Percentiles rank a stretch among this genome's conserved stretches.
Conservation (phyloP, 1,140 invertebrate species). For the Brachionus plicatilis region DNA sequence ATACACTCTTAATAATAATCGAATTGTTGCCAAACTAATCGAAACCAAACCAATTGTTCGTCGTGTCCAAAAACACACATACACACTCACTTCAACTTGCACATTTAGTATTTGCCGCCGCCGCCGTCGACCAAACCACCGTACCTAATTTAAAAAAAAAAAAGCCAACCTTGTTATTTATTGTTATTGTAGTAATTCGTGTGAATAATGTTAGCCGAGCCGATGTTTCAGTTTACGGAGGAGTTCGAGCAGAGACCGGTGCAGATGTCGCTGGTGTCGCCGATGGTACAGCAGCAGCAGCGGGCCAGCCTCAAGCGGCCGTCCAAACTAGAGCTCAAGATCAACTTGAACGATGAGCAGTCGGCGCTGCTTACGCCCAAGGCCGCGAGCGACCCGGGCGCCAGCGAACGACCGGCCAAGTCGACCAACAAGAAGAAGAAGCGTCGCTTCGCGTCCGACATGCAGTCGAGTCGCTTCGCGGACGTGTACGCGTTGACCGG, state of each 20-base stretch:
- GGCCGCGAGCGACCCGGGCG: background rate
- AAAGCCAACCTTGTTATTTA: slow-evolving; percentile 27
- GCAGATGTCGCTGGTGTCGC: background rate
- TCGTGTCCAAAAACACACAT: background rate
- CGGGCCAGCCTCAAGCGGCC: background rate
- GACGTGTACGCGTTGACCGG: slow-evolving; percentile 26
- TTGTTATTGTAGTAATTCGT: background rate
- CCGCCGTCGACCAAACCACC: background rate
- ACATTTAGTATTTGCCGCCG: background rate
- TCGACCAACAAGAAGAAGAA: slow-evolving; percentile 17
- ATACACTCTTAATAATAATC: slow-evolving; percentile 34
- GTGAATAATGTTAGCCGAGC: slow-evolving; percentile 28
- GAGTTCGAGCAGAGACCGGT: slow-evolving; percentile 2
- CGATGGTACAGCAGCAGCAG: background rate
- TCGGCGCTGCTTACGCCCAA: background rate
- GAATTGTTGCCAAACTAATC: slow-evolving; percentile 16
- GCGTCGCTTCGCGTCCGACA: slow-evolving; percentile 29
- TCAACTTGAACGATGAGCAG: slow-evolving; percentile 12
- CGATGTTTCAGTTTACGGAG: slow-evolving; percentile 39
- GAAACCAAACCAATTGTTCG: background rate
- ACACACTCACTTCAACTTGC: background rate
- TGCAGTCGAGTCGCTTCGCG: slow-evolving; percentile 28
- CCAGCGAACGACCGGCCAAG: background rate
- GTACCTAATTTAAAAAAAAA: background rate
- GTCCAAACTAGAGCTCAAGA: slow-evolving; percentile 24